Conservation (phyloP, 2,888 invertebrate genomes). For the Ectropis crepuscularia region DNA sequence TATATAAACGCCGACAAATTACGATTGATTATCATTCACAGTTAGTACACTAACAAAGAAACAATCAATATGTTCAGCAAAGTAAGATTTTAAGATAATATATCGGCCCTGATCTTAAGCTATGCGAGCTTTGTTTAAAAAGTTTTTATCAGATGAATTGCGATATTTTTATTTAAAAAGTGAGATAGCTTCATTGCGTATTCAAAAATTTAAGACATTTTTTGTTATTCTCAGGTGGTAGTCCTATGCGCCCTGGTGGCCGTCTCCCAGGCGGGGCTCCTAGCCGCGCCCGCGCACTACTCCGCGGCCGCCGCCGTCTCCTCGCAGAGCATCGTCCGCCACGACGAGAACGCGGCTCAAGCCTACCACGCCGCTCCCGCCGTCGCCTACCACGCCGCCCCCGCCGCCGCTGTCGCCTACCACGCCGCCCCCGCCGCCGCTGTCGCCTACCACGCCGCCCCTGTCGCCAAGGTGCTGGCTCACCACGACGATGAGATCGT, state of each 20-base stretch:
- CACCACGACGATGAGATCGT: conserved; percentile 53
- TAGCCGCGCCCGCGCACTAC: conserved; percentile 66
- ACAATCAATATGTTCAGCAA: conserved; percentile 65
- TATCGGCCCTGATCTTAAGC: too few species aligned
- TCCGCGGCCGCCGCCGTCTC: conserved; percentile 63
- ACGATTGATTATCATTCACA: conserved; percentile 47
- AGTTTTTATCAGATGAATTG: neutral
- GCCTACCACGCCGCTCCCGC: conserved; percentile 48
- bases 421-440: conserved; percentile 44
- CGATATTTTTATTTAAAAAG: neutral
- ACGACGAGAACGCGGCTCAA: conserved; percentile 57
- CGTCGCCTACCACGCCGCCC: conserved; percentile 48
- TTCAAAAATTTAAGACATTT: neutral
- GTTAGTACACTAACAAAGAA: conserved; percentile 46
- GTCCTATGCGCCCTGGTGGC: conserved; percentile 49
- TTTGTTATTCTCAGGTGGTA: conserved; percentile 53
- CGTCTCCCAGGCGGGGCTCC: conserved; percentile 54
- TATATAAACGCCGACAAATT: conserved; percentile 50
- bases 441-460: conserved; percentile 54
- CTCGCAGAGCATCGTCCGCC: conserved; percentile 68
- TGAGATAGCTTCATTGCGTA: neutral
- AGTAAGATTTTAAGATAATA: conserved; percentile 50
- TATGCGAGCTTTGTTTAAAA: too few species aligned
- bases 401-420: conserved; percentile 37
- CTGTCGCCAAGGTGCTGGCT: conserved; percentile 49